Evolutionary conservation across 2,888 invertebrate species (phyloP).

Genomic region (Volucella zonaria): DNA sequence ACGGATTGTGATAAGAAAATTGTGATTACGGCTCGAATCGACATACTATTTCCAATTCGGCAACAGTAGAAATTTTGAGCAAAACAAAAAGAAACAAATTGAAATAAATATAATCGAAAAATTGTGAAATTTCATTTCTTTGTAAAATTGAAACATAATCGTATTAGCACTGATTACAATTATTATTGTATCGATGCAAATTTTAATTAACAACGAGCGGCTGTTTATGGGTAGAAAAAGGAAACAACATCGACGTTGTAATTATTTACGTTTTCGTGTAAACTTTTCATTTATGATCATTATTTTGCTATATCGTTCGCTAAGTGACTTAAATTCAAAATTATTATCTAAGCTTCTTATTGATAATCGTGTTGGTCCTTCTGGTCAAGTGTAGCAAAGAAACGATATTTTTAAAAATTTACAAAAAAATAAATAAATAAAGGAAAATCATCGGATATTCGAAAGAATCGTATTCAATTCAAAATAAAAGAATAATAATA

Average conservation of each 20-base stretch:
- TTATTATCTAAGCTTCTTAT: slow-evolving; percentile 25
- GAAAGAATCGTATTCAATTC: too few relatives aligned
- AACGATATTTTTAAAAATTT: neutral
- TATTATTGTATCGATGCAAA: slow-evolving; percentile 68
- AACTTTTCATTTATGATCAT: slow-evolving; percentile 72
- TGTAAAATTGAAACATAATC: neutral
- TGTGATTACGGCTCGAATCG: slow-evolving; percentile 31
- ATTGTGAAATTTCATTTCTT: neutral
- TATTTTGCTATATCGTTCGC: slow-evolving; percentile 71
- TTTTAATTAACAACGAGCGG: slow-evolving; percentile 74
- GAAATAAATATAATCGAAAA: slow-evolving; percentile 28
- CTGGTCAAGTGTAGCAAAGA: slow-evolving; percentile 49
- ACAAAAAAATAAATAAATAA: neutral
- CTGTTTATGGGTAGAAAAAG: slow-evolving; percentile 83
- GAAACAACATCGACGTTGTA: slow-evolving; percentile 82
- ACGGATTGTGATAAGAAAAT: slow-evolving; percentile 58
- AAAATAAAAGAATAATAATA: neutral
- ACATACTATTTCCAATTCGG: slow-evolving; percentile 40
- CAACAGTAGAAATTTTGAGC: slow-evolving; percentile 2
- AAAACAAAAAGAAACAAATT: slow-evolving; percentile 14
- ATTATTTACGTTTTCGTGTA: slow-evolving; percentile 82
- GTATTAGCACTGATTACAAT: slow-evolving; percentile 38
- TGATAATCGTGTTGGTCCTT: slow-evolving; percentile 7
- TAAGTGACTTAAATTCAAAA: slow-evolving; percentile 66
- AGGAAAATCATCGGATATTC: neutral